Conservation (phyloP, 2,888 invertebrate species). For the Choreutis nemorana region DNA sequence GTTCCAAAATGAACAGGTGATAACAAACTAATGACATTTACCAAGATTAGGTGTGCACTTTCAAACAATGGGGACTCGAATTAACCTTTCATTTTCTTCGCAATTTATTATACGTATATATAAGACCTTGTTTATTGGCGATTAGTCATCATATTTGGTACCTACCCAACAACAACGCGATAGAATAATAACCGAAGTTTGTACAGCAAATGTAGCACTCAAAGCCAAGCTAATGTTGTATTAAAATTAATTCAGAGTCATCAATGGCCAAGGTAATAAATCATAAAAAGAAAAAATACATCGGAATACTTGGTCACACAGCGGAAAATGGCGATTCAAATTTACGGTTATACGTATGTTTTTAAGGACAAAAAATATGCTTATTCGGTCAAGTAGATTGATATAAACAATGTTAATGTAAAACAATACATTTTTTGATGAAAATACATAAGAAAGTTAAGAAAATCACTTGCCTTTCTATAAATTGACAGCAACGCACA, state of each 20-base stretch:
- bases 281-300: conserved; percentile 35
- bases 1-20: too few species aligned
- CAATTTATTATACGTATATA: too few species aligned
- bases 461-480: conserved; percentile 52
- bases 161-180: too few species aligned
- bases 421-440: conserved; percentile 4
- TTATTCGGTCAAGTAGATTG: conserved; percentile 1
- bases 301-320: conserved; percentile 32
- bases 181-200: not conserved
- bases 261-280: not conserved
- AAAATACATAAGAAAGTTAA: conserved; percentile 18
- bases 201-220: not conserved
- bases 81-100: too few species aligned
- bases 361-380: conserved; percentile 1
- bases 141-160: too few species aligned
- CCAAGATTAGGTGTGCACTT: too few species aligned
- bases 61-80: too few species aligned
- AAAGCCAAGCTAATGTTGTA: not conserved
- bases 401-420: conserved; percentile 1
- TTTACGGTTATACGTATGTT: conserved; percentile 28
- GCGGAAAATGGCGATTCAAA: conserved; percentile 58
- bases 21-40: too few species aligned
- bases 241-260: not conserved
- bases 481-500: conserved; percentile 53
- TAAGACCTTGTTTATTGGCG: too few species aligned